phyloP scores from a whole-genome alignment of 2,888 invertebrate species.

The Leptopilina myrica region DNA sequence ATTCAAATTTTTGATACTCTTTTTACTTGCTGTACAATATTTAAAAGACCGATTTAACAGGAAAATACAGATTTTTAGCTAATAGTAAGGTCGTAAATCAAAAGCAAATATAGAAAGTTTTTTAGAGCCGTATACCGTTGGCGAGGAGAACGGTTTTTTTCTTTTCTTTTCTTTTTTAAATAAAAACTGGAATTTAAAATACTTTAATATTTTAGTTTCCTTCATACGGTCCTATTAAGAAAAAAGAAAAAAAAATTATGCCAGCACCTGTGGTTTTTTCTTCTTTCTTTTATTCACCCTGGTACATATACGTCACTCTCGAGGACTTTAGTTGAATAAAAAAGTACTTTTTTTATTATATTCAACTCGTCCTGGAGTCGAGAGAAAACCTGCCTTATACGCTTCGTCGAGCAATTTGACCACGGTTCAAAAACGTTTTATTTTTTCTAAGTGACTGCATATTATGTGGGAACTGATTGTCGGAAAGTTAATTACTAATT shows the following conservation, averaged over 20 bases:
- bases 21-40: no score
- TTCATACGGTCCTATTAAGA: background rate
- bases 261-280: conserved; percentile 21
- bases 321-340: background rate
- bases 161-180: background rate
- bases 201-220: background rate
- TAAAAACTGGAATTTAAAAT: background rate
- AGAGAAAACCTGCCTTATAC: conserved; percentile 9
- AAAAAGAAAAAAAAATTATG: background rate
- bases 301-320: background rate
- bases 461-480: background rate
- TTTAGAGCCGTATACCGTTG: no score
- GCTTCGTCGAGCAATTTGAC: conserved; percentile 12
- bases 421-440: background rate
- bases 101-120: no score
- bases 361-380: conserved; percentile 2
- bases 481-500: background rate
- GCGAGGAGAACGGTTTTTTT: background rate
- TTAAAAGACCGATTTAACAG: no score
- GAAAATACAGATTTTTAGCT: no score
- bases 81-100: no score
- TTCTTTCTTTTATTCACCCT: background rate
- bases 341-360: conserved; percentile 24
- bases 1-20: no score
- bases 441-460: conserved; percentile 6